These are phyloP conservation scores for Carapus acus DNA, from an alignment of 2,797 vertebrate genomes.

Conservation along the genomic window DNA sequence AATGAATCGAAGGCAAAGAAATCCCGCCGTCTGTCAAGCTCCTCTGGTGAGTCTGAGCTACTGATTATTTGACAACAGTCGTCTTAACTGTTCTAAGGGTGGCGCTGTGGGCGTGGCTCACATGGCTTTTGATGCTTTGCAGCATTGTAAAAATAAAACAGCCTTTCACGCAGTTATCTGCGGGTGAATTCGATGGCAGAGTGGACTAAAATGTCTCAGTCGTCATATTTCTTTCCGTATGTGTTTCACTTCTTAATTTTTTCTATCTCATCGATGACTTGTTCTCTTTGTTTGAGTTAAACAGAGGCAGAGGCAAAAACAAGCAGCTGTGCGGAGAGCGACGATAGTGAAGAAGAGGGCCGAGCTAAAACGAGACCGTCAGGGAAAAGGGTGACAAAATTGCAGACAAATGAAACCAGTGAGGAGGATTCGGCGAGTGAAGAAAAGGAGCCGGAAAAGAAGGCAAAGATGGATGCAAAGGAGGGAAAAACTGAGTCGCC, in stretches of 20 bases:
- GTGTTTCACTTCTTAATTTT: no score
- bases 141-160: no score
- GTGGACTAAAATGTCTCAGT: no score
- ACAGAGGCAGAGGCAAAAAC: conserved; percentile 32
- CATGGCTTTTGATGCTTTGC: no score
- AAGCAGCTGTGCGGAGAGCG: conserved; percentile 23
- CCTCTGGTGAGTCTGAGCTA: conserved; percentile 53
- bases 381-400: conserved; percentile 17
- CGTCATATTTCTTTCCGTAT: no score
- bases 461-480: conserved; percentile 7
- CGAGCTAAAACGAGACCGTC: conserved; percentile 15
- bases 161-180: no score
- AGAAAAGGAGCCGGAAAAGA: neutral
- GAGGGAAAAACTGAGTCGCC: no score
- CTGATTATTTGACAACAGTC: neutral
- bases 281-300: neutral
- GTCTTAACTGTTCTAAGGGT: no score
- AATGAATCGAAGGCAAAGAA: conserved; percentile 58
- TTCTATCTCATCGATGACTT: neutral
- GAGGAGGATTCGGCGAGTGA: conserved; percentile 45
- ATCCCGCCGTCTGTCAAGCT: conserved; percentile 25
- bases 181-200: no score
- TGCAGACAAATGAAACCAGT: neutral
- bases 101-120: no score
- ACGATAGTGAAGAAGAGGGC: conserved; percentile 35